Percentiles rank a stretch among this genome's conserved stretches.
phyloP scores from a whole-genome alignment of 2,797 vertebrate species.

The Sebastes trivittatus region DNA sequence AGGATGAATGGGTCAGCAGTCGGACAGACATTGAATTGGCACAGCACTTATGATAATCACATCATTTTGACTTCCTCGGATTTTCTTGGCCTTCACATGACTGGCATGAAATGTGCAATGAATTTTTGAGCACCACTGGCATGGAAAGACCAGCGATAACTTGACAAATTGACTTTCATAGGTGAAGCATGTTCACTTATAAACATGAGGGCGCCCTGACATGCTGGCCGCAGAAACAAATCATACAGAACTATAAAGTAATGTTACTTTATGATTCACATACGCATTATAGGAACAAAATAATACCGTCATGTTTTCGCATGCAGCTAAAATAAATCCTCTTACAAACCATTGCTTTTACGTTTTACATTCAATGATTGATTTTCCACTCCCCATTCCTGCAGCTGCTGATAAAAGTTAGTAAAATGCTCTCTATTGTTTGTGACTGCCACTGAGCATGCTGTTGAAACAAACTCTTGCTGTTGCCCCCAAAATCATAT shows the following conservation, averaged over 20 bases:
- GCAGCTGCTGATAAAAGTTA: background rate
- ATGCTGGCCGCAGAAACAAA: background rate
- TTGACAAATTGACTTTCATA: slow-evolving; percentile 10
- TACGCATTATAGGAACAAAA: background rate
- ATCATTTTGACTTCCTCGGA: slow-evolving; percentile 14
- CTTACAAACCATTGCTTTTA: background rate
- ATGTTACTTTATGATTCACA: background rate
- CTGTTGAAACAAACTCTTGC: background rate
- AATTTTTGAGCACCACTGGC: slow-evolving; percentile 7
- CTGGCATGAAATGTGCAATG: slow-evolving; percentile 5
- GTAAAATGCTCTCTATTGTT: background rate
- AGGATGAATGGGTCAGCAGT: slow-evolving; percentile 23
- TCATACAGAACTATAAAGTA: background rate
- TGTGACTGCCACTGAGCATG: background rate
- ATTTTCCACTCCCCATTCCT: background rate
- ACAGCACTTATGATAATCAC: slow-evolving; percentile 11
- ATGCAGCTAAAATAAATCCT: background rate
- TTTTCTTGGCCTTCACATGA: slow-evolving; percentile 1
- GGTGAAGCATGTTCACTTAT: background rate
- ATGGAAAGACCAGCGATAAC: slow-evolving; percentile 8
- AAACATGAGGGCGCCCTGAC: background rate
- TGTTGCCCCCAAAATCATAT: background rate
- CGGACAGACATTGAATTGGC: background rate
- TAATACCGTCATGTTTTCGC: background rate
- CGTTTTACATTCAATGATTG: background rate